Conservation (phyloP, 2,113 vertebrate genomes). For the Macquaria australasica region DNA sequence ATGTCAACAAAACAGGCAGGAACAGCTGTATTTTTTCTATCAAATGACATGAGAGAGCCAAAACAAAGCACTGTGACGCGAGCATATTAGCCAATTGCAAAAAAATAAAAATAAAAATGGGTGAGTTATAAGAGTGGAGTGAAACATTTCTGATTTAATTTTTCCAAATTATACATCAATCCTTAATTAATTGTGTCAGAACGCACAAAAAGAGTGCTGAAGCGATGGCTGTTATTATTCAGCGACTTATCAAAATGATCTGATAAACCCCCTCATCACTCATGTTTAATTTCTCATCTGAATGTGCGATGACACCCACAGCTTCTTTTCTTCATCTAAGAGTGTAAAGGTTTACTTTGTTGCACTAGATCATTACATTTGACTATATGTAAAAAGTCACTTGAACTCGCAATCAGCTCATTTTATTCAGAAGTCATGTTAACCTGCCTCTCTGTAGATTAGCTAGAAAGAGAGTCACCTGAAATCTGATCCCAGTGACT, state of each 20-base stretch:
- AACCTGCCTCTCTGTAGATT: neutral
- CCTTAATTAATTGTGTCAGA: neutral
- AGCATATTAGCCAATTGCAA: slow-evolving; percentile 42
- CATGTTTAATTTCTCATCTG: neutral
- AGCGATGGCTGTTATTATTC: neutral
- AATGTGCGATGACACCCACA: slow-evolving; percentile 7
- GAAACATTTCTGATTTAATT: neutral
- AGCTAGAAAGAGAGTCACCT: neutral
- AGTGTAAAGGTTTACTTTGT: neutral
- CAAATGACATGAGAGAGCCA: slow-evolving; percentile 47
- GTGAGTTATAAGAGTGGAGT: no score
- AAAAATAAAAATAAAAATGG: rapidly evolving
- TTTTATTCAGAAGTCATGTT: no score
- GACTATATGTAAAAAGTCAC: neutral
- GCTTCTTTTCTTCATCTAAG: neutral
- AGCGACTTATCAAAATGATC: neutral
- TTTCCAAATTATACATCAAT: neutral
- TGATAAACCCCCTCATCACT: neutral
- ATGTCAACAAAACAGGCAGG: slow-evolving; percentile 64
- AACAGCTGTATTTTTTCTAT: slow-evolving; percentile 12
- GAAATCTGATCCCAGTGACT: neutral
- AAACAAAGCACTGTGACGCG: slow-evolving; percentile 3
- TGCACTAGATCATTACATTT: neutral
- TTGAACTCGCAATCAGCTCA: neutral
- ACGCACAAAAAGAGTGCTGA: neutral